These are phyloP conservation scores for Patagioenas fasciata DNA, from an alignment of 2,113 vertebrate genomes.

Conservation along the genomic window DNA sequence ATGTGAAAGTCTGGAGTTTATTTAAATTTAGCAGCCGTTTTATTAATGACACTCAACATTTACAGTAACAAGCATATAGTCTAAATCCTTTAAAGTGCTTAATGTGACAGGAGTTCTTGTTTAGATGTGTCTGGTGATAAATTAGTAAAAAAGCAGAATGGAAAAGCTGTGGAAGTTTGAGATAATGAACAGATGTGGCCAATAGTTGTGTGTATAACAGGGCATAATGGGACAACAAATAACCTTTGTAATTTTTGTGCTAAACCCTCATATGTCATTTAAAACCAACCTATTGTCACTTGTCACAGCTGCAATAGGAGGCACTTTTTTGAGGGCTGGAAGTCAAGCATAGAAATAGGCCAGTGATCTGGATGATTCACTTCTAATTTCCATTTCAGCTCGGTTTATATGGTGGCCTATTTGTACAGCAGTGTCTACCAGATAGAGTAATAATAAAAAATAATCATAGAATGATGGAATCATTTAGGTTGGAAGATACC, in stretches of 20 bases:
- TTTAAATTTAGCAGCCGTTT: conserved; percentile 28
- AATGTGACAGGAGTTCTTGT: background rate
- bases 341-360: background rate
- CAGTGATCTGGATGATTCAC: background rate
- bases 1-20: background rate
- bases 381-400: background rate
- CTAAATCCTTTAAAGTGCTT: conserved; percentile 14
- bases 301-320: background rate
- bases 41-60: conserved; percentile 27
- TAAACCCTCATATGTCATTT: background rate
- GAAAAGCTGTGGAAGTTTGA: background rate
- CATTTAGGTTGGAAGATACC: no score
- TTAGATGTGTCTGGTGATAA: background rate
- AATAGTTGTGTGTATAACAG: background rate
- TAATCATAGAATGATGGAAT: no score
- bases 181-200: background rate
- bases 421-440: background rate
- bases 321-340: background rate
- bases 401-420: rapidly evolving
- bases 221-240: background rate
- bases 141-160: background rate
- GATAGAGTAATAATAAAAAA: background rate
- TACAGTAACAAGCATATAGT: background rate
- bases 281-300: background rate
- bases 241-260: background rate